Evolutionary conservation across 2,797 vertebrate species (phyloP).

Genomic region (Dallia pectoralis): DNA sequence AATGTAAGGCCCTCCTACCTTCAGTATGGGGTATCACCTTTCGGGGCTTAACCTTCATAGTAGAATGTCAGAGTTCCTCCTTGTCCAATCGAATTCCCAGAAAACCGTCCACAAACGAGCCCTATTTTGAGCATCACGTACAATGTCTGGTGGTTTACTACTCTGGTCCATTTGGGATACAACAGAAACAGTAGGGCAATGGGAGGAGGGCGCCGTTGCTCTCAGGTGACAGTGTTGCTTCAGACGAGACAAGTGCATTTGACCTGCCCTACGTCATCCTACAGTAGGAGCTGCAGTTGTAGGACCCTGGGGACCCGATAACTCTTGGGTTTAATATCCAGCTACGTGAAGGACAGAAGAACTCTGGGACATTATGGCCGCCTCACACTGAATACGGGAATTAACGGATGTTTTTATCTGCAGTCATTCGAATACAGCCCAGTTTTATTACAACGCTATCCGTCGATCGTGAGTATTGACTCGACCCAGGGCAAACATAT

Average conservation of each 20-base stretch:
- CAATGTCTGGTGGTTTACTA: background rate
- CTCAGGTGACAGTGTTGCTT: background rate
- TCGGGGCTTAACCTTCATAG: background rate
- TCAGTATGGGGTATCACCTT: background rate
- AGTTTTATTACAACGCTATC: slow-evolving; percentile 43
- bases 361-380: slow-evolving; percentile 47
- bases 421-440: slow-evolving; percentile 47
- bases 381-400: slow-evolving; percentile 52
- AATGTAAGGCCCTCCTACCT: background rate
- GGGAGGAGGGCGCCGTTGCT: background rate
- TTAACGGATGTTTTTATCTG: slow-evolving; percentile 57
- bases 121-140: background rate
- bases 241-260: background rate
- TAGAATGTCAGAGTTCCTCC: background rate
- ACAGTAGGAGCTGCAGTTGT: slow-evolving; percentile 16
- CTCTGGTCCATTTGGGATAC: background rate
- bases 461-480: slow-evolving; percentile 41
- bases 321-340: slow-evolving; percentile 21
- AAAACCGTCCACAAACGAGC: background rate
- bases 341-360: background rate
- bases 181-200: background rate
- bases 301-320: slow-evolving; percentile 42
- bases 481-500: slow-evolving; percentile 36
- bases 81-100: background rate
- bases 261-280: background rate